Evolutionary conservation across 2,888 invertebrate species (phyloP).

Genomic region (Nomada goodeniana): DNA sequence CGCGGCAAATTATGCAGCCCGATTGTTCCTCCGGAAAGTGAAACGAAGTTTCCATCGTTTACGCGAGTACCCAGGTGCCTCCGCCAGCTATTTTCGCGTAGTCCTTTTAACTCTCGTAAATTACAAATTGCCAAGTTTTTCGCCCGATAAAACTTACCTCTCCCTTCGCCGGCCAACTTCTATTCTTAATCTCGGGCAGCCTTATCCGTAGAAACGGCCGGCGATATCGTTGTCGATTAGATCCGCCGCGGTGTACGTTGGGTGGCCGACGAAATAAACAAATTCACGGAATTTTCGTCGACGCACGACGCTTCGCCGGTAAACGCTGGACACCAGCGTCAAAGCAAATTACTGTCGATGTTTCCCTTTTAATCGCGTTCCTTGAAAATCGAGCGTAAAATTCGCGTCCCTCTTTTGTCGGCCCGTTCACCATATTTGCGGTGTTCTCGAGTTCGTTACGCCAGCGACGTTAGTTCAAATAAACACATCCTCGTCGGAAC

Average conservation of each 20-base stretch:
- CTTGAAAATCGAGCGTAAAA: not conserved
- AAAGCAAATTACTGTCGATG: conserved; percentile 4
- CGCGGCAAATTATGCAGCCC: conserved; percentile 67
- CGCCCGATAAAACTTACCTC: conserved; percentile 7
- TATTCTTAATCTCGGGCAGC: conserved; percentile 2
- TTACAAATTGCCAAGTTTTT: conserved; percentile 72
- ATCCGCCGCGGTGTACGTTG: not conserved
- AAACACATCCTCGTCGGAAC: conserved; percentile 6
- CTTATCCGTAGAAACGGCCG: not conserved
- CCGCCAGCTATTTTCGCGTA: conserved; percentile 40
- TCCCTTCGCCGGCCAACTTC: not conserved
- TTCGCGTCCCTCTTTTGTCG: not conserved
- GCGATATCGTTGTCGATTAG: not conserved
- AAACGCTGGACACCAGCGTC: not conserved
- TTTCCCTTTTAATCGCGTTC: not conserved
- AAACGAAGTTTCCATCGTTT: conserved; percentile 62
- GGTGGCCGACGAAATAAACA: not conserved
- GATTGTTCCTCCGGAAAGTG: conserved; percentile 61
- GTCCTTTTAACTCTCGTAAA: conserved; percentile 65
- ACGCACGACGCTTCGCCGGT: not conserved
- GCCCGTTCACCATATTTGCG: not conserved
- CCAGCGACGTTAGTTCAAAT: conserved; percentile 10
- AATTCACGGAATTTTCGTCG: conserved; percentile 6
- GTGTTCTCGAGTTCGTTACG: conserved; percentile 7
- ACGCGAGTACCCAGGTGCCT: conserved; percentile 69